Conservation (phyloP, 2,888 invertebrate genomes). For the Neoitamus cyanurus region DNA sequence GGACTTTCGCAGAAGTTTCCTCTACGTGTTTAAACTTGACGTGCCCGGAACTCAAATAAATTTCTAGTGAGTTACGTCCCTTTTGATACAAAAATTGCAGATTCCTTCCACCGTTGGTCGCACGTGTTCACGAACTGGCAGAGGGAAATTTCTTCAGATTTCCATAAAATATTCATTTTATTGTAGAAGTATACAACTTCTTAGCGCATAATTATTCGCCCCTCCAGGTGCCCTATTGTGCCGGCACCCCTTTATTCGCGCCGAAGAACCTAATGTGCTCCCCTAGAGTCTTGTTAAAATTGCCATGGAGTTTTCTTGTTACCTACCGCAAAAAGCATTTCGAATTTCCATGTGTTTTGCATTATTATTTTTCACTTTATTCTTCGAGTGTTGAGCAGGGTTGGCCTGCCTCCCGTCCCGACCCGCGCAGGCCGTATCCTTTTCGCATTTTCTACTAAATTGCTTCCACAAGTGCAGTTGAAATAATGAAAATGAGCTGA, state of each 20-base stretch:
- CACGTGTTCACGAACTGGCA: not conserved
- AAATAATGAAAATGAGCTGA: not conserved
- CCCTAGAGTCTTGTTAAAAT: not conserved
- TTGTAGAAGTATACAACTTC: not conserved
- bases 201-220: not conserved
- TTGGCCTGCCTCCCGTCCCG: not conserved
- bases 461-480: conserved; percentile 1
- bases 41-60: not conserved
- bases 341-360: not conserved
- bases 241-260: not conserved
- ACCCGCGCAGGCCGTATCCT: not conserved
- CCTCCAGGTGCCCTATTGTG: not conserved
- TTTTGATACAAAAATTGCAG: not conserved
- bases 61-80: not conserved
- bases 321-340: not conserved
- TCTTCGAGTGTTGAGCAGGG: not conserved
- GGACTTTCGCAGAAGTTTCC: not conserved
- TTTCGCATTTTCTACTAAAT: not conserved
- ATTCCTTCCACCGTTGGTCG: not conserved
- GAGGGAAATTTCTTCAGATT: not conserved
- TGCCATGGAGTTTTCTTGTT: not conserved
- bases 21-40: not conserved
- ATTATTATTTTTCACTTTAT: not conserved
- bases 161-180: not conserved
- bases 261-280: not conserved